Evolutionary conservation across 2,888 invertebrate species (phyloP), one percentile per base, ranked within the genome.

Genomic region (Stenolophus ochropezus): DNA sequence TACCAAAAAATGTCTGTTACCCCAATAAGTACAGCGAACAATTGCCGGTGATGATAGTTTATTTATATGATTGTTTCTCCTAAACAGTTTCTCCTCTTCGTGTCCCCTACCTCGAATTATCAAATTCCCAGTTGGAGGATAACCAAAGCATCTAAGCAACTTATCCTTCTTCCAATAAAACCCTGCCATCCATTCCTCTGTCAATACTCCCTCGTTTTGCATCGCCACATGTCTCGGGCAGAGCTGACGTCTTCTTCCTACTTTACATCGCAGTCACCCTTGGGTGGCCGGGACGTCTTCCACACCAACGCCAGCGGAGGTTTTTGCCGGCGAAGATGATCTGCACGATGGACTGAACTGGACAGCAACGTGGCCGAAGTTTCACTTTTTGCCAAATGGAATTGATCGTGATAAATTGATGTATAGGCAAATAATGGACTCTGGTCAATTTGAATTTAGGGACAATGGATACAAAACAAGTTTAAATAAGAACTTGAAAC

Each of bases 231-330:
- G 33, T 42, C 33, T 42, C 6, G 11, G 33, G 33, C 65, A 69
- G 27, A 18, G 8, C 33, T 69, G 65, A 69, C 65, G 65, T 69
- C 33, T 16, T 16, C 65, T n/a, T n/a, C 65, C 65, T 69, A 69
- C 65, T 69, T 69, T 69, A 69, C 65, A 69, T 69, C 33, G 14
- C 8, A 11, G 33, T 11, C 11, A 42, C 33, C 11, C 8, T 11
- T 8, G 33, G 33, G 33, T 11, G 33, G 6, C 33, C 33, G 6
- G 33, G 33, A 42, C 33, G 33, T 42, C 33, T 42, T 42, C 33
- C 8, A 42, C 33, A 42, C 33, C 33, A 42, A 42, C 33, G 11
- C 33, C 33, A 42, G 33, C 33, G 11, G 33, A 42, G 33, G 8
- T 42, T 42, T 42, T 42, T 42, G 33, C 33, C 33, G 11, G 33